Base-by-base conservation (phyloP, 2,888 invertebrate species). In the Oxyteleia sp. region DNA sequence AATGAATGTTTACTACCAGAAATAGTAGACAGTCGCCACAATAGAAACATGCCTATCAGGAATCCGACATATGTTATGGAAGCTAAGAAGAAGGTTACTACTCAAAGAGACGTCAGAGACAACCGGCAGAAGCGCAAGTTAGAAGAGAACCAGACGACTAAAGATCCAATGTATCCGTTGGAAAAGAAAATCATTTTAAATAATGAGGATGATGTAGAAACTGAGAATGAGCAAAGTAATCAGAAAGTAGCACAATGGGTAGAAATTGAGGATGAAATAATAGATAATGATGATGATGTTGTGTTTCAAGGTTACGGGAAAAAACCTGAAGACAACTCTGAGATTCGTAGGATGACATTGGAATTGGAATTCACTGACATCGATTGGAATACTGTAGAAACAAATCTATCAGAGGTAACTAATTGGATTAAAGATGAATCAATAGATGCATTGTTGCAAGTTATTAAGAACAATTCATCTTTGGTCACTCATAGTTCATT, bases 1-100 rank as follows among this genome's bases (percentile, higher is more conserved):
- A 66, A 66, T 16, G 38, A 87, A 5, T 87, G 85, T 35, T 10
- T 88, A 18, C 63, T 88, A 3, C 87, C 87, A 11, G 87, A 89
- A 85, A 89, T 88, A 7, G 20, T 88, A 1, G 87, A 89, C 45
- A 82, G 84, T 63, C 55, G 85, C 0, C 26, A 69, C 10, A 45
- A n/a, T 18, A 55, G 55, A 55, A 13, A 32, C 15, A 53, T 53
- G 29, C 29, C 32, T 10, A 53, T 53, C 0, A 38, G 57, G 20
- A 29, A 57, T 38, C 57, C 41, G 10, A 8, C 32, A 1, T 32
- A 32, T 10, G 8, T 32, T 7, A 8, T 10, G 32, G 43, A 43
- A 43, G 43, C 32, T 5, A 32, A 7, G 1, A 32, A 32, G 10
- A 5, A 32, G 8, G 32, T 32, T 8, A 10, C 32, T 32, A 8